Percentiles rank a stretch among this genome's conserved stretches.
Conservation (phyloP, 1,140 invertebrate genomes). For the Nephila pilipes region DNA sequence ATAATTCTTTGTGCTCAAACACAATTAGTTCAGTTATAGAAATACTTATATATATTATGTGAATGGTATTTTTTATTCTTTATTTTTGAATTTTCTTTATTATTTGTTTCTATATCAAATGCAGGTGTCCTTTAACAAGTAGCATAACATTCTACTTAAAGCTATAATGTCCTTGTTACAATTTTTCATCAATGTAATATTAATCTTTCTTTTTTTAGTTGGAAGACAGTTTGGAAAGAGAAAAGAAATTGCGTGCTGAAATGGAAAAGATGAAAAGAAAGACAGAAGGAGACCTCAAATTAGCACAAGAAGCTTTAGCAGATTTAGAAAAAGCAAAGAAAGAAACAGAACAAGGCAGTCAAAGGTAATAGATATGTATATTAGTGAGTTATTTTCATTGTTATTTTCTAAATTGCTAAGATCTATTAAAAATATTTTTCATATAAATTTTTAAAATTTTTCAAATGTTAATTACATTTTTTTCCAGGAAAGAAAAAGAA, state of each 20-base stretch:
- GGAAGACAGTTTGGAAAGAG: slow-evolving; percentile 97
- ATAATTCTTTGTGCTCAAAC: too few species aligned
- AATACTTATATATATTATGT: too few species aligned
- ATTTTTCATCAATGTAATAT: too few species aligned
- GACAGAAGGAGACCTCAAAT: slow-evolving; percentile 97
- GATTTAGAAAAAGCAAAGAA: slow-evolving; percentile 99
- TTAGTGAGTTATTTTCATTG: background rate
- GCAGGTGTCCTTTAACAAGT: too few species aligned
- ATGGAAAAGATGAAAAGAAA: slow-evolving; percentile 97
- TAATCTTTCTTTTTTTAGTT: slow-evolving; percentile 81
- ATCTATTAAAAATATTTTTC: background rate
- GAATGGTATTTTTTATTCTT: too few species aligned
- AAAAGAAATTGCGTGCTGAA: slow-evolving; percentile 98
- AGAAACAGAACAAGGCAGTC: slow-evolving; percentile 97
- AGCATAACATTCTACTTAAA: too few species aligned
- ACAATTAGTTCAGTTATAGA: too few species aligned
- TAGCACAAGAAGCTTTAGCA: slow-evolving; percentile 98
- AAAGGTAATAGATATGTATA: slow-evolving; percentile 81
- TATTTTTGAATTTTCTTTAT: too few species aligned
- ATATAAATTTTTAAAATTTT: background rate
- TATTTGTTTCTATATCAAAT: too few species aligned
- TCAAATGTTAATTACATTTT: background rate
- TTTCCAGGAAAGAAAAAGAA: slow-evolving; percentile 94
- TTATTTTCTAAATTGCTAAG: background rate
- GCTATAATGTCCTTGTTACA: background rate